A percentile compares a stretch with the other conserved stretches of the same genome.
Evolutionary conservation across 2,888 invertebrate species (phyloP).

Genomic region (Pristionchus maxplancki): DNA sequence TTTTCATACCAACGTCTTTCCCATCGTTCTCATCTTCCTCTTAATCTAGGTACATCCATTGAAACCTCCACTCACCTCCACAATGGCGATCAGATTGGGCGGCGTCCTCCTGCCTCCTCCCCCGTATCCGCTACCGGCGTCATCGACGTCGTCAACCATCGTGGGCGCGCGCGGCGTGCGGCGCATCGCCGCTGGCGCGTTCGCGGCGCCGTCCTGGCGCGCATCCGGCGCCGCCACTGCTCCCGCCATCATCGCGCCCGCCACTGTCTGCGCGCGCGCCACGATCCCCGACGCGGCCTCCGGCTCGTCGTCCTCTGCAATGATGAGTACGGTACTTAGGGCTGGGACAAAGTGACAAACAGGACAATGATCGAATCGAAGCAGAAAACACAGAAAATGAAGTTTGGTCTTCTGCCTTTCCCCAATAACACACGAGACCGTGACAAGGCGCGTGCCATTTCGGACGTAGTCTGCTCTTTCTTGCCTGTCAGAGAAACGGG

Average conservation of each 20-base stretch:
- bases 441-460: neutral
- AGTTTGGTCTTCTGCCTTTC: neutral
- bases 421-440: neutral
- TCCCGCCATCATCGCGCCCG: neutral
- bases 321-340: neutral
- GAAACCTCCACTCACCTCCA: neutral
- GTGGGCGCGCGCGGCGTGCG: neutral
- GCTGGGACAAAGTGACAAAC: neutral
- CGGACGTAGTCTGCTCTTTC: neutral
- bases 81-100: neutral
- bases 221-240: neutral
- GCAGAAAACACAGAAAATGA: too few species aligned
- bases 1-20: too few species aligned
- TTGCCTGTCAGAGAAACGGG: neutral
- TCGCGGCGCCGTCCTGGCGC: neutral
- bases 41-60: too few species aligned
- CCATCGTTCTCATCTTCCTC: too few species aligned
- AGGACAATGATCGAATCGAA: too few species aligned
- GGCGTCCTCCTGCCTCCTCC: neutral
- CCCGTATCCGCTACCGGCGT: neutral
- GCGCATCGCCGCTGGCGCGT: neutral
- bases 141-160: neutral
- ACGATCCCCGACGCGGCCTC: constrained; percentile 10
- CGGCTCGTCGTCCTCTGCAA: neutral
- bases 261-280: neutral